Conservation (phyloP, 2,888 invertebrate genomes). For the Cancer borealis region DNA sequence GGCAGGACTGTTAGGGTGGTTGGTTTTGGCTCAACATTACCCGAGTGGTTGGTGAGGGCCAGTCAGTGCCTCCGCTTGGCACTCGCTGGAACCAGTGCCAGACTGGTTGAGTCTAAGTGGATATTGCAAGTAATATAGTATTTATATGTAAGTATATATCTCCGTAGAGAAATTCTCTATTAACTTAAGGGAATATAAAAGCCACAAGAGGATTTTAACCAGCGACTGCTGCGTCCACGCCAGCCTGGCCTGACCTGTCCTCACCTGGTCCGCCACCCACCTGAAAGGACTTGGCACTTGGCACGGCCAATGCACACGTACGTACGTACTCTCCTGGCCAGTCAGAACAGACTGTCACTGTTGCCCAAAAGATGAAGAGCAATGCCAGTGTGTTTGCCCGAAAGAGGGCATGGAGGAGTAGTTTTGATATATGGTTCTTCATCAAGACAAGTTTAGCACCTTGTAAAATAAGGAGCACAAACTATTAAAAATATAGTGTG, state of each 20-base stretch:
- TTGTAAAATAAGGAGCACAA: background rate
- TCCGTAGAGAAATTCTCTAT: no score
- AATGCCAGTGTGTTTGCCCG: background rate
- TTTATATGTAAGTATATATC: no score
- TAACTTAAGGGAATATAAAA: no score
- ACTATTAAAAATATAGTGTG: background rate
- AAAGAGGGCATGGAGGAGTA: background rate
- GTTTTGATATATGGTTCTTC: slow-evolving; percentile 1
- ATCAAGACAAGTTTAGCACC: background rate
- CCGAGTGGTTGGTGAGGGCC: background rate
- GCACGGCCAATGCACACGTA: background rate
- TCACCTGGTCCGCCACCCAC: background rate
- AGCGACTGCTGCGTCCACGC: no score
- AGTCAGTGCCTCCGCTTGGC: no score
- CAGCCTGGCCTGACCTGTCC: no score
- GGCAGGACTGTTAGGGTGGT: background rate
- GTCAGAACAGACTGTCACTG: background rate
- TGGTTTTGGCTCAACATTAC: background rate
- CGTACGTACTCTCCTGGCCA: background rate
- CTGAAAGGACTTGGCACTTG: background rate
- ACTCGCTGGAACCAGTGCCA: background rate
- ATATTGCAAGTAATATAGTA: no score
- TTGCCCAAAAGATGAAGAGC: background rate
- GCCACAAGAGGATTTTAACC: background rate
- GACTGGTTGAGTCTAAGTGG: background rate